Conservation (phyloP, 2,888 invertebrate genomes). For the Hypsopygia costalis region DNA sequence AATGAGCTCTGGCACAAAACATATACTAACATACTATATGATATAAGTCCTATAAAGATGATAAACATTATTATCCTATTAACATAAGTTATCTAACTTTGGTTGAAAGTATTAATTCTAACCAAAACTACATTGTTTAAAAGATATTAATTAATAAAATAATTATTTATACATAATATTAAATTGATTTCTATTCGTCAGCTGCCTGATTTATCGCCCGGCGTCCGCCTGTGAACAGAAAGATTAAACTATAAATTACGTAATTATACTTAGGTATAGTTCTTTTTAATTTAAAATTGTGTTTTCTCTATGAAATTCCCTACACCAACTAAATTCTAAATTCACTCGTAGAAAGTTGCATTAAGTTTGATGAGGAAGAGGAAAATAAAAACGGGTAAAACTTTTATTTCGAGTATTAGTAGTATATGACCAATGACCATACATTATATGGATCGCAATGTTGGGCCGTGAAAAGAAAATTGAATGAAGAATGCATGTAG, state of each 20-base stretch:
- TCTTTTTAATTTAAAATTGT: not conserved
- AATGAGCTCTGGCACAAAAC: not conserved
- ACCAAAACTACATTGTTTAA: conserved; percentile 17
- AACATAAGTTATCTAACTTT: conserved; percentile 43
- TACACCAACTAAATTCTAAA: not conserved
- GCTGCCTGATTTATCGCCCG: conserved; percentile 30
- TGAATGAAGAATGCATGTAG: too few relatives aligned
- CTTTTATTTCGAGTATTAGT: too few relatives aligned
- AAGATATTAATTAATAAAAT: conserved; percentile 9
- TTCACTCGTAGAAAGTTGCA: too few relatives aligned
- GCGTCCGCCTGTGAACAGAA: conserved; percentile 39
- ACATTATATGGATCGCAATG: too few relatives aligned
- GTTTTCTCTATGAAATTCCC: not conserved
- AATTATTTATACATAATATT: not conserved
- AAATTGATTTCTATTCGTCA: not conserved
- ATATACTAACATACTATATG: not conserved
- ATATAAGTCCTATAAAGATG: not conserved
- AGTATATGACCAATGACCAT: too few relatives aligned
- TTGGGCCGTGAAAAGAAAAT: too few relatives aligned
- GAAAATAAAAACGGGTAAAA: too few relatives aligned
- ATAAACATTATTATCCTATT: not conserved
- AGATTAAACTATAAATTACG: not conserved
- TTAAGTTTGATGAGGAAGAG: too few relatives aligned
- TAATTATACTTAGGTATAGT: too few relatives aligned
- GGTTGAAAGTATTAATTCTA: conserved; percentile 39